Base-by-base conservation (phyloP, 2,797 vertebrate genomes). In the Monodelphis domestica region DNA sequence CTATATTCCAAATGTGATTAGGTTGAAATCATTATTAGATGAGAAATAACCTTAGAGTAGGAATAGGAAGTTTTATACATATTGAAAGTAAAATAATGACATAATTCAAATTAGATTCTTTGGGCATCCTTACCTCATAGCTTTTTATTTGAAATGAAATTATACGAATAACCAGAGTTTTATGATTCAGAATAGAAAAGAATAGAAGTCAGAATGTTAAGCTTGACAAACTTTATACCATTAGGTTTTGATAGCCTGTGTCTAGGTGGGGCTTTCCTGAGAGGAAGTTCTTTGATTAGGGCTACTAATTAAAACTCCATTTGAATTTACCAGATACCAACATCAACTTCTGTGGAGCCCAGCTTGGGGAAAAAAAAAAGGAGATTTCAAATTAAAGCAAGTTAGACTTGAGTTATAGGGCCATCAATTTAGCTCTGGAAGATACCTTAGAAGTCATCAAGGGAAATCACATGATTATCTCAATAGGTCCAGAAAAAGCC, bases 21-120 rank as follows among this genome's bases (percentile, higher is more conserved):
- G 33, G 87, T 33, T 92, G 55, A 90, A 89, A 54, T 90, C 56
- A 21, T 12, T 57, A 57, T 50, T 55, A 78, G 84, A 96, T 96
- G 53, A 0, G 1, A 96, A 30, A n/a, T 33, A 38, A 38, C 17
- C 7, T 78, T 3, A 52, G 7, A 38, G 4, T 89, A 30, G 38
- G 33, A 53, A 91, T 45, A 91, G 2, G 70, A 91, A 24, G 5
- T 17, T 0, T 0, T 0, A 0, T 2, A 0, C 2, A 0, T 53
- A 33, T 45, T 59, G 24, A 14, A 7, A 0, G 1, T 21, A 0
- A 1, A 0, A 52, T 0, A 12, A 26, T 52, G 17, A 88, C 33
- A 30, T 88, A 29, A 21, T 53, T 33, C 53, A 53, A 53, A 53
- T 33, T 29, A 54, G 10, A 5, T 50, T 87, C 57, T 26, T 28